Base-by-base conservation (phyloP, 2,797 vertebrate genomes). In the Morelia viridis region DNA sequence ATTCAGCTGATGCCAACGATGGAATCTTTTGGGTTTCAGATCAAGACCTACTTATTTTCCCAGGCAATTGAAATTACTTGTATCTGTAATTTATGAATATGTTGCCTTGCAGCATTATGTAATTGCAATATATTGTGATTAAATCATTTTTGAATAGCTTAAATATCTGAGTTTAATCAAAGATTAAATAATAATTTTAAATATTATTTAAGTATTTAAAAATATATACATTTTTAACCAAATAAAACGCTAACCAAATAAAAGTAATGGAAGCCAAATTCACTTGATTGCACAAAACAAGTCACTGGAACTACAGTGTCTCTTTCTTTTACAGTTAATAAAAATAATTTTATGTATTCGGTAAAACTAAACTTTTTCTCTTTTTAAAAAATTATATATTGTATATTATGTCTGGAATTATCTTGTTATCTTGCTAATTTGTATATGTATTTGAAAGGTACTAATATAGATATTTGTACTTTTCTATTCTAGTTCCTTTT, bases 311-410 rank as follows among this genome's bases (percentile, higher is more conserved):
- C 22, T 4, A 87, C 58, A 88, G 53, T 15, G 12, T 87, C 53
- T 91, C 92, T 94, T 68, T 87, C 94, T 53, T 85, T 91, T 58
- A 94, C 58, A 28, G 88, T 88, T 85, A 90, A 41, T 60, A 93
- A 93, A 93, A 91, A 76, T 83, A 91, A 93, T 76, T 91, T 93
- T 15, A 41, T 3, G 3, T 41, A 1, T 22, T 80, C 46, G 8
- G 71, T 9, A 24, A 80, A 80, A 80, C 71, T 71, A 35, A 46
- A 22, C 35, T 5, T 80, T 80, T n/a, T 80, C 0, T 15, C 35
- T 80, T 46, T 24, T 11, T 46, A 46, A 41, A 80, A 41, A 80
- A 80, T 46, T 8, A 80, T 80, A 76, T 41, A 46, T 41, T 41
- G 35, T 46, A 80, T 24, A 24, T 46, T 80, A 80, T 80, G 19